Evolutionary conservation across 1,140 invertebrate genomes (phyloP), one percentile per base, ranked within the genome.

Genomic region (Panagrolaimus sp.): DNA sequence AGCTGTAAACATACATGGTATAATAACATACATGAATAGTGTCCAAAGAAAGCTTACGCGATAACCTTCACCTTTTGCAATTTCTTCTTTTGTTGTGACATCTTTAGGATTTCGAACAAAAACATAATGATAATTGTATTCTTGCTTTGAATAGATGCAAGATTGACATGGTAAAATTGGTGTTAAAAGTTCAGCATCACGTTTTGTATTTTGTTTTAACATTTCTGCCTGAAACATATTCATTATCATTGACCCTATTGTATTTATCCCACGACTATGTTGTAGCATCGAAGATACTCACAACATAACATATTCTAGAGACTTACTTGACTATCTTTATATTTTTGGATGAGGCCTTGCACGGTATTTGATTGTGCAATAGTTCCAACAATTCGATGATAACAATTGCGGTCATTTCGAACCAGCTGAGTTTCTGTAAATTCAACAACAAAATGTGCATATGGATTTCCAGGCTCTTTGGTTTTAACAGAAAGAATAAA

Each of bases 161-260:
- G 16, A 20, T 43, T 64, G 63, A 14, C 63, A 64, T 31, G 63
- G 63, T 0, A 64, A 9, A 20, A 64, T 47, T 11, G 63, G 13
- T 2, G n/a, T 64, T 31, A 64, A 31, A 20, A 64, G 20, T 20
- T 64, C 42, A 11, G 45, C 63, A n/a, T 64, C 63, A 31, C 63
- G 63, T n/a, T 47, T 64, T 23, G 63, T 64, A 31, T 64, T 64
- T 20, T 64, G 63, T 47, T 64, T 64, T 13, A 64, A 25, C 42
- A 47, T 47, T 13, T 25, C 31, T 5, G 45, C 42, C 63, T 64
- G 31, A 64, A 64, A 43, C n/a, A 38, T n/a, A 4, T 13, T 25
- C 23, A n/a, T 11, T 9, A 27, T 27, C 51, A 13, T 27, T 16
- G 27, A 57, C 5, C 20, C n/a, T n/a, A n/a, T n/a, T n/a, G n/a